A percentile compares a stretch with the other conserved stretches of the same genome.
Conservation (phyloP, 2,113 vertebrate genomes). For the Phrynosoma blainvillii region DNA sequence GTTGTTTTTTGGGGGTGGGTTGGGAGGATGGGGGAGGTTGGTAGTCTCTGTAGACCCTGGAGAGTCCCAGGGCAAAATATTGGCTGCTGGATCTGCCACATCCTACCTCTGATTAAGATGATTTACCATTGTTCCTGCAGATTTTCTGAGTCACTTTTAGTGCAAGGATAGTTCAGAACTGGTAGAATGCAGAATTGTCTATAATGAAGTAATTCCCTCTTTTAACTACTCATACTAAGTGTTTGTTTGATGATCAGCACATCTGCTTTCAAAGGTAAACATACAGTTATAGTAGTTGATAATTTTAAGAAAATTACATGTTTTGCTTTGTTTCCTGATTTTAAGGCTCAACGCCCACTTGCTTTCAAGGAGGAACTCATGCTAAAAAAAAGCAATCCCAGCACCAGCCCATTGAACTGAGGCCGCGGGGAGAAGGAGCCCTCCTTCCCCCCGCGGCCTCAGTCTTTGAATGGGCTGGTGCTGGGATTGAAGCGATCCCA, state of each 20-base stretch:
- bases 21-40: too few species aligned
- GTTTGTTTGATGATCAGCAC: slow-evolving; percentile 38
- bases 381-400: slow-evolving; percentile 17
- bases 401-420: too few species aligned
- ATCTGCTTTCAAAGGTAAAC: slow-evolving; percentile 44
- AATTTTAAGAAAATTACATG: slow-evolving; percentile 31
- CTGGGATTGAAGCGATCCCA: too few species aligned
- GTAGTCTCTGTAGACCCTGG: too few species aligned
- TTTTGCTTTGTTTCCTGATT: slow-evolving; percentile 47
- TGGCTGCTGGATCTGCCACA: too few species aligned
- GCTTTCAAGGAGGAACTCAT: slow-evolving; percentile 41
- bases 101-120: background rate
- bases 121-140: background rate
- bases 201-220: slow-evolving; percentile 19
- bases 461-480: too few species aligned
- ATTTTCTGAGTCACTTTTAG: background rate
- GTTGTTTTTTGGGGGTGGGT: too few species aligned
- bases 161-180: background rate
- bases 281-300: slow-evolving; percentile 24
- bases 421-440: too few species aligned
- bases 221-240: background rate
- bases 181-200: background rate
- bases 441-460: too few species aligned
- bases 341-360: slow-evolving; percentile 31
- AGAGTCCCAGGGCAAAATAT: too few species aligned